Base-by-base conservation (phyloP, 1,140 invertebrate species). In the Drosophila pallidifrons region DNA sequence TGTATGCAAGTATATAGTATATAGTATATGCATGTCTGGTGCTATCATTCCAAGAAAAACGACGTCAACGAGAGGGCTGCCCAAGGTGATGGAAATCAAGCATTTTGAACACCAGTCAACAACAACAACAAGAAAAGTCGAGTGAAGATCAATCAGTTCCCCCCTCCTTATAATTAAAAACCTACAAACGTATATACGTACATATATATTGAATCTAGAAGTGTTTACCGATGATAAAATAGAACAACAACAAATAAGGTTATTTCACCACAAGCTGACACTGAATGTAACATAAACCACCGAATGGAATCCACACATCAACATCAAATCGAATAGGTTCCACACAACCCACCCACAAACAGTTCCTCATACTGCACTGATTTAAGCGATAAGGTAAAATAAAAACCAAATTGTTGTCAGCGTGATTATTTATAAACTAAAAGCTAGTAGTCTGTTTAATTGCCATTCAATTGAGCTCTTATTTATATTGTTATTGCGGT, bases 381-480 rank as follows among this genome's bases (percentile, higher is more conserved):
- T 13, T 52, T 52, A 30, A 30, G 32, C 8, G 54, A 75, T 71
- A 71, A 75, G 52, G 16, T 35, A 45, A 71, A 55, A 58, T 32
- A 3, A 35, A 45, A 60, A n/a, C 38, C 54, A 47, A 45, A 65
- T 65, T 28, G 38, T 59, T 28, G 41, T 61, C 15, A 57, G 45
- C 28, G 20, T 4, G 66, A 75, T 57, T 49, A 79, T 65, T 67
- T 71, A 77, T 83, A 63, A 70, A 69, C 10, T 45, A 57, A 69
- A 20, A 49, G 8, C 45, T 7, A 52, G 45, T 59, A 58, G 11
- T 58, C 60, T 32, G 15, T 69, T 61, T 70, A 69, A 69, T 75
- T 69, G 66, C 15, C 32, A 11, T 5, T 63, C 72, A 69, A 75
- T 75, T 75, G 66, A 74, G 46, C 25, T 43, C 46, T 49, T n/a